Evolutionary conservation across 2,888 invertebrate genomes (phyloP), one percentile per base, ranked within the genome.

Genomic region (Patella caerulea): DNA sequence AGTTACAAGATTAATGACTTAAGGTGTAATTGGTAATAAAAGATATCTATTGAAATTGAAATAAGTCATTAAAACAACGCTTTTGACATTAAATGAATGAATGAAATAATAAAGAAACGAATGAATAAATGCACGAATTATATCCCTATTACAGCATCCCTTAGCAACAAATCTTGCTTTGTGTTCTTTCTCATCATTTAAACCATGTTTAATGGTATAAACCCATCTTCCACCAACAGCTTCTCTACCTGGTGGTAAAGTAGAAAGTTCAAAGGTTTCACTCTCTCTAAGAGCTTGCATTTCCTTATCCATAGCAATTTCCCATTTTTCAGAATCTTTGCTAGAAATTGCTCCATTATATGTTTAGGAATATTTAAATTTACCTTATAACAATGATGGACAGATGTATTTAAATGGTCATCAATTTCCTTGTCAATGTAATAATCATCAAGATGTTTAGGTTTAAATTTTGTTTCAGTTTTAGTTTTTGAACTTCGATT

Each of bases 201-300:
- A n/a, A n/a, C n/a, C n/a, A n/a, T n/a, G n/a, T n/a, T n/a, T n/a
- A n/a, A n/a, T n/a, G n/a, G 19, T 34, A 53, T 54, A 75, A 65
- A 75, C 75, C 75, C 70, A 75, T 75, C 70, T 75, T 70, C 65
- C 74, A 34, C 70, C 75, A 65, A 75, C 69, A 69, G 59, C 69
- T 70, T 75, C 52, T 70, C 75, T 75, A 69, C 70, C 75, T 69
- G 55, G 55, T 52, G 70, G 75, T 56, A 75, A 45, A n/a, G 69
- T n/a, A 45, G 59, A 15, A 34, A 52, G 24, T 14, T 75, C 70
- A 75, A 56, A 75, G 69, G 75, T 75, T 29, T 75, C 70, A 75
- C 53, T 56, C 70, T 65, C 65, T 19, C 9, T 19, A 17, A 75
- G 19, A 52, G 75, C 75, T 24, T 70, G 34, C 75, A 75, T 75